phyloP scores from a whole-genome alignment of 2,888 invertebrate genomes.

The Orthosia gothica region DNA sequence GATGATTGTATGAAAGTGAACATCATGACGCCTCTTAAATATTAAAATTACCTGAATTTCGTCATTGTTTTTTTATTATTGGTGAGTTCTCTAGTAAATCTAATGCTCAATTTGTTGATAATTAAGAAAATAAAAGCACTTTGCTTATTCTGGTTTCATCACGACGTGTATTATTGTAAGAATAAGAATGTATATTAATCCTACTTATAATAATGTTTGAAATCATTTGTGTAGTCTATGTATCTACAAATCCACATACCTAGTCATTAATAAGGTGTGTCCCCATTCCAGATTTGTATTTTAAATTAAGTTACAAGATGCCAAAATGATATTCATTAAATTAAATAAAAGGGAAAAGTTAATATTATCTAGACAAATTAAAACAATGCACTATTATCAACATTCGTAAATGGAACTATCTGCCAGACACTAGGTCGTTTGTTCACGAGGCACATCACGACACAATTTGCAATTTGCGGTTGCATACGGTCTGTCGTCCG shows the following conservation, averaged over 20 bases:
- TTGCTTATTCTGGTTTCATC: conserved; percentile 41
- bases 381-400: too few relatives aligned
- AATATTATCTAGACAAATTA: not conserved
- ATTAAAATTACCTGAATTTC: not conserved
- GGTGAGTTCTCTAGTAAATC: not conserved
- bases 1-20: not conserved
- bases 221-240: not conserved
- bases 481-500: too few relatives aligned
- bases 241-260: not conserved
- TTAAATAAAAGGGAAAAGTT: not conserved
- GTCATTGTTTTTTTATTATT: not conserved
- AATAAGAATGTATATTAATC: not conserved
- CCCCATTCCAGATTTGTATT: not conserved
- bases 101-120: conserved; percentile 47
- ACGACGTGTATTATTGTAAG: conserved; percentile 25
- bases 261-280: not conserved
- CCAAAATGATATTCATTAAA: conserved; percentile 27
- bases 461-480: too few relatives aligned
- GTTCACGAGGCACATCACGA: too few relatives aligned
- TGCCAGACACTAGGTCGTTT: not conserved
- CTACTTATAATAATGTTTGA: conserved; percentile 25
- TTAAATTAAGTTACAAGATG: conserved; percentile 34
- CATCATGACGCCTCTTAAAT: not conserved
- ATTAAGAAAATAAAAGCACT: conserved; percentile 9
- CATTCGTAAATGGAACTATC: too few relatives aligned